Conservation (phyloP, 2,888 invertebrate genomes). For the Syrista parreyssii region DNA sequence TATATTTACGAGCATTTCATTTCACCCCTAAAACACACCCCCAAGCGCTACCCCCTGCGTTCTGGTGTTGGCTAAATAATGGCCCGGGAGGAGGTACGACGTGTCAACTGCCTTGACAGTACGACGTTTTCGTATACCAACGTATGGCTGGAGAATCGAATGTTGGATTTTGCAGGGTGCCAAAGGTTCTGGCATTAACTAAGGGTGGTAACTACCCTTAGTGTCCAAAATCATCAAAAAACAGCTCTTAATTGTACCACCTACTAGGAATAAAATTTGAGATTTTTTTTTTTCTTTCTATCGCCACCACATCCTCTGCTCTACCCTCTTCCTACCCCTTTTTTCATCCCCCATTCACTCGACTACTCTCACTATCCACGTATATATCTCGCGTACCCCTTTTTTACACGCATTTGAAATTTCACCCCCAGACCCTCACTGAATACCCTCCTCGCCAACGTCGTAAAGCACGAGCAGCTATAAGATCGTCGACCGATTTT, state of each 20-base stretch:
- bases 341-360: background rate
- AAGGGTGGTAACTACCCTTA: background rate
- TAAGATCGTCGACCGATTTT: slow-evolving; percentile 20
- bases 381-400: background rate
- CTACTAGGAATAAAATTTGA: background rate
- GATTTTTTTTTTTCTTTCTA: background rate
- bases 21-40: slow-evolving; percentile 56
- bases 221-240: background rate
- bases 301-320: background rate
- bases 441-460: background rate
- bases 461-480: background rate
- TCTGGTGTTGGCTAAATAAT: slow-evolving; percentile 64
- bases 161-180: background rate
- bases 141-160: background rate
- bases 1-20: slow-evolving; percentile 61
- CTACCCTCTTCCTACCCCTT: background rate
- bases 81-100: slow-evolving; percentile 57
- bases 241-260: background rate
- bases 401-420: background rate
- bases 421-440: background rate
- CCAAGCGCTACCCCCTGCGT: slow-evolving; percentile 45
- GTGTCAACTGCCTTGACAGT: slow-evolving; percentile 64
- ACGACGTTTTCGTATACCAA: slow-evolving; percentile 28
- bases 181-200: background rate
- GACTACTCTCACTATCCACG: background rate